A percentile compares a stretch with the other conserved stretches of the same genome.
phyloP scores from a whole-genome alignment of 2,113 vertebrate genomes.

The Telmatochromis brachygnathus region DNA sequence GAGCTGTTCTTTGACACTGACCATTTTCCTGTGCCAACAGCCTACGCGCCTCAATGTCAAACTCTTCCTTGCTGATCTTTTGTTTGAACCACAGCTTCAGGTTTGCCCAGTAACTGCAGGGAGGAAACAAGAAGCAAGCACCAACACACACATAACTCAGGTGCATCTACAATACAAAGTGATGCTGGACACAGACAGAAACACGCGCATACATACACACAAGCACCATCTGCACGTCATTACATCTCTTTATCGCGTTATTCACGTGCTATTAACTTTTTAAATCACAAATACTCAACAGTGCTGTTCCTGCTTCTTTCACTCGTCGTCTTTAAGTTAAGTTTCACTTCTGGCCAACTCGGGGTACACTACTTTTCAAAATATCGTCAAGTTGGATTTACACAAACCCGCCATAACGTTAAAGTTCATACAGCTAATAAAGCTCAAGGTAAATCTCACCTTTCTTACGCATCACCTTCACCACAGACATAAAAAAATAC shows the following conservation, averaged over 20 bases:
- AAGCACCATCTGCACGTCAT: background rate
- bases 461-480: background rate
- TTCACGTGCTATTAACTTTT: background rate
- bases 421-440: background rate
- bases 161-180: background rate
- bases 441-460: background rate
- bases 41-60: constrained; percentile 89
- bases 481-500: background rate
- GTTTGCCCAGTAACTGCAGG: constrained; percentile 92
- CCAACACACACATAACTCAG: background rate
- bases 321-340: background rate
- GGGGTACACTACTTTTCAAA: background rate
- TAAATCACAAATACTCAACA: background rate
- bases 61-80: constrained; percentile 98
- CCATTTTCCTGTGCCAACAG: constrained; percentile 93
- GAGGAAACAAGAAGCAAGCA: background rate
- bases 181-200: background rate
- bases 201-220: background rate
- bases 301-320: background rate
- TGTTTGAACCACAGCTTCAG: constrained; percentile 98
- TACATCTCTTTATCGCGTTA: background rate
- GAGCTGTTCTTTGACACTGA: constrained; percentile 16
- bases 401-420: background rate
- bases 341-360: background rate
- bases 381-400: background rate